Evolutionary conservation across 1,140 invertebrate species (phyloP).

Genomic region (Heliconius hewitsoni): DNA sequence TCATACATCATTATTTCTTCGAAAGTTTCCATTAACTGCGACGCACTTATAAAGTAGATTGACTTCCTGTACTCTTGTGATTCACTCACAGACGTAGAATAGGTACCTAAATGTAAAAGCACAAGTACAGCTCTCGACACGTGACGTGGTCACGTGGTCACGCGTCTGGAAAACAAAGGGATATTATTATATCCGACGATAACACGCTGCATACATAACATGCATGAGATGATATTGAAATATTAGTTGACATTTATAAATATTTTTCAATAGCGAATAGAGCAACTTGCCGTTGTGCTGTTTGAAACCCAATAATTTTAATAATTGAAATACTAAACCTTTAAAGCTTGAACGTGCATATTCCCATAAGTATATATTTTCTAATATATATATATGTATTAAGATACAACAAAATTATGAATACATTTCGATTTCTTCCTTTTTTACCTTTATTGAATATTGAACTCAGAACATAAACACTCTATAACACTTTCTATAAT

Average conservation of each 20-base stretch:
- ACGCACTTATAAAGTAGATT: slow-evolving; percentile 12
- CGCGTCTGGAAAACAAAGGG: slow-evolving; percentile 23
- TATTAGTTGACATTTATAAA: slow-evolving; percentile 10
- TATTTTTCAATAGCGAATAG: background rate
- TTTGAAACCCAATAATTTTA: background rate
- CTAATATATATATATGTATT: too few relatives aligned
- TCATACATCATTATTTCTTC: background rate
- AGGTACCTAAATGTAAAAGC: slow-evolving; percentile 17
- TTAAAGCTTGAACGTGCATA: too few relatives aligned
- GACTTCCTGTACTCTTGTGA: slow-evolving; percentile 31
- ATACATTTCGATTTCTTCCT: too few relatives aligned
- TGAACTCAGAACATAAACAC: background rate
- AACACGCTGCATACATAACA: slow-evolving; percentile 7
- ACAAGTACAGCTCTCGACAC: slow-evolving; percentile 19
- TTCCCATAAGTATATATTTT: too few relatives aligned
- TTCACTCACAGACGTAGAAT: slow-evolving; percentile 8
- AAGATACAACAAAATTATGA: too few relatives aligned
- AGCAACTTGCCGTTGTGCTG: background rate
- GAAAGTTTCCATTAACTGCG: slow-evolving; percentile 23
- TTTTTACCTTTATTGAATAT: too few relatives aligned
- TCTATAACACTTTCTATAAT: background rate
- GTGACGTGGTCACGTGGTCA: slow-evolving; percentile 24
- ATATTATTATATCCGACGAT: slow-evolving; percentile 32
- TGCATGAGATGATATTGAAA: background rate
- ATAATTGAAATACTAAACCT: too few relatives aligned